Base-by-base conservation (phyloP, 2,113 vertebrate genomes). In the Pomatostomus ruficeps region DNA sequence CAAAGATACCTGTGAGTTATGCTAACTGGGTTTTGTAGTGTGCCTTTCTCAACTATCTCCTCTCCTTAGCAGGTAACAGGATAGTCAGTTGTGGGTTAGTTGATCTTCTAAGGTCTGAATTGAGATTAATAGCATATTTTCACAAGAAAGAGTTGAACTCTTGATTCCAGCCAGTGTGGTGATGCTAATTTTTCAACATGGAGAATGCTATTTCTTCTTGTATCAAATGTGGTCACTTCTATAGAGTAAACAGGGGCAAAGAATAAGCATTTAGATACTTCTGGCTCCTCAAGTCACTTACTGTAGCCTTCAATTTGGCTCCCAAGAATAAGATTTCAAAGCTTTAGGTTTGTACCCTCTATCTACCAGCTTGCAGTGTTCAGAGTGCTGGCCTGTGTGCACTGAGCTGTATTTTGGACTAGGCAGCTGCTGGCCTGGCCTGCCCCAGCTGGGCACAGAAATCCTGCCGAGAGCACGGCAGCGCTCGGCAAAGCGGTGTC, bases 401-500 rank as follows among this genome's bases (percentile, higher is more conserved):
- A 18, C 33, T 1, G 8, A 33, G 18, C 36, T n/a, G 36, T 38
- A 1, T 40, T 79, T 52, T 49, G 51, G 8, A 5, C 3, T 2
- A 14, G 12, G 26, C 33, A 16, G 57, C 28, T 43, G 66, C 29
- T 10, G 72, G 31, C 57, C 55, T 3, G 12, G 48, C 17, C 48
- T 45, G 57, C 25, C 48, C 12, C 43, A 6, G 52, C 11, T 2
- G 31, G 57, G 72, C 58, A 24, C 61, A 6, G 21, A 4, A 6
- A 11, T 16, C 19, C 48, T 45, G 2, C 61, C 5, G 19, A 12
- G 40, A n/a, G 42, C 10, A 6, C 0, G 1, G 59, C 61, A 51
- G 89, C 1, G 1, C 68, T 40, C 0, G 0, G 49, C 72, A 38
- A 9, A 35, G 70, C 36, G 0, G 0, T 0, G 4, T 24, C 2